Evolutionary conservation across 2,888 invertebrate genomes (phyloP), one percentile per base, ranked within the genome.

Genomic region (Megamerina dolium): DNA sequence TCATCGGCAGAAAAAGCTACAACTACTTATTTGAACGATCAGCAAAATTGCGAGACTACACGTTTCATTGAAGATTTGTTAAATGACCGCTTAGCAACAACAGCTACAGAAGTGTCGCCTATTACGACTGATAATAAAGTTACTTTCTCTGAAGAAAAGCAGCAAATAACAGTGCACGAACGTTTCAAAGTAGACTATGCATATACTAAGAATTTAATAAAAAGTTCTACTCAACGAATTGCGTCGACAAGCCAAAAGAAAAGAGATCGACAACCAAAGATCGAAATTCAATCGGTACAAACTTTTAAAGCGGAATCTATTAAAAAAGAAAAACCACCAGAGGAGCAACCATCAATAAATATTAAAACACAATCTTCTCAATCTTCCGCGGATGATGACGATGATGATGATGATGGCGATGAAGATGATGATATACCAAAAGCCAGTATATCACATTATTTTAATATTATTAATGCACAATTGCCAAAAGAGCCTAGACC

Each of bases 251-350:
- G 4, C 2, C 13, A 16, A 6, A 31, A 17, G 4, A 13, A 30
- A n/a, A 26, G 21, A 10, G 26, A 32, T 9, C 14, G 2, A 19
- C 27, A 48, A 33, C 18, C 32, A 5, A 45, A 44, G 36, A 38
- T 50, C 37, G 32, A 47, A 26, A 48, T 48, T 37, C 45, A 46
- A 36, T 47, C 45, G 16, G 29, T 49, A 37, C 40, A 49, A 36
- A 46, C 45, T 2, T 39, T 47, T 26, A 47, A 45, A 44, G 5
- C 30, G 12, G 36, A 19, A 12, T 26, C 29, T 21, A 10, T 20
- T 9, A 35, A 19, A n/a, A 14, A 33, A 41, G 26, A 33, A 9
- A 34, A 26, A 26, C n/a, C n/a, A n/a, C n/a, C n/a, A n/a, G n/a
- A n/a, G n/a, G n/a, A n/a, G n/a, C n/a, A 13, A 6, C 29, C 13